phyloP scores from a whole-genome alignment of 2,797 vertebrate genomes.

The Lemur catta region DNA sequence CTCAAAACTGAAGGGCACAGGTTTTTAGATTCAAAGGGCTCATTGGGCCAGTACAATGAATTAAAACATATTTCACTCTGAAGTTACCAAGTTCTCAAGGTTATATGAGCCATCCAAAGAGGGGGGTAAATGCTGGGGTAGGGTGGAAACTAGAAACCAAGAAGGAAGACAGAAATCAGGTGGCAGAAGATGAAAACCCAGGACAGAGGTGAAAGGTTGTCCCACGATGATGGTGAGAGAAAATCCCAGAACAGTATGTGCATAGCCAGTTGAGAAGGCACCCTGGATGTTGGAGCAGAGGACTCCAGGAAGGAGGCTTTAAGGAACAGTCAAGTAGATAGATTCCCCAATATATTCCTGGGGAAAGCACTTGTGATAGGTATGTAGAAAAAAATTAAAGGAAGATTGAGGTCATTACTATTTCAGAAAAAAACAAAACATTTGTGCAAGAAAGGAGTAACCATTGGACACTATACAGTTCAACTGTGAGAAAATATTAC shows the following conservation, averaged over 20 bases:
- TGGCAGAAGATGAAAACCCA: background rate
- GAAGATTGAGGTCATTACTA: background rate
- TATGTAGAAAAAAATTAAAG: background rate
- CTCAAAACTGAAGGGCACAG: background rate
- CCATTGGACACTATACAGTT: background rate
- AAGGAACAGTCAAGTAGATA: background rate
- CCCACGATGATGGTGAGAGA: background rate
- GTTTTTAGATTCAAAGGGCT: background rate
- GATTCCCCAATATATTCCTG: background rate
- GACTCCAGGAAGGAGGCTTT: background rate
- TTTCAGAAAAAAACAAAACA: background rate
- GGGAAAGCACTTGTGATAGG: background rate
- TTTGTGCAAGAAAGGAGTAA: background rate
- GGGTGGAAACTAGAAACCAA: slow-evolving; percentile 23
- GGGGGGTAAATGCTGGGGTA: background rate
- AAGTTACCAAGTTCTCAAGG: background rate
- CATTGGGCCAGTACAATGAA: background rate
- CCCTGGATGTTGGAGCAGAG: background rate
- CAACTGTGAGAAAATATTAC: background rate
- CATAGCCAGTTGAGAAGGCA: background rate
- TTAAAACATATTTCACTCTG: slow-evolving; percentile 1
- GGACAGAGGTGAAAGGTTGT: background rate
- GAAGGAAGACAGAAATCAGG: background rate
- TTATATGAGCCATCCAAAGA: background rate
- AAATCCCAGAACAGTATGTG: background rate